Percentiles rank a stretch among this genome's conserved stretches.
phyloP scores from a whole-genome alignment of 2,113 vertebrate species.

The Zeus faber region DNA sequence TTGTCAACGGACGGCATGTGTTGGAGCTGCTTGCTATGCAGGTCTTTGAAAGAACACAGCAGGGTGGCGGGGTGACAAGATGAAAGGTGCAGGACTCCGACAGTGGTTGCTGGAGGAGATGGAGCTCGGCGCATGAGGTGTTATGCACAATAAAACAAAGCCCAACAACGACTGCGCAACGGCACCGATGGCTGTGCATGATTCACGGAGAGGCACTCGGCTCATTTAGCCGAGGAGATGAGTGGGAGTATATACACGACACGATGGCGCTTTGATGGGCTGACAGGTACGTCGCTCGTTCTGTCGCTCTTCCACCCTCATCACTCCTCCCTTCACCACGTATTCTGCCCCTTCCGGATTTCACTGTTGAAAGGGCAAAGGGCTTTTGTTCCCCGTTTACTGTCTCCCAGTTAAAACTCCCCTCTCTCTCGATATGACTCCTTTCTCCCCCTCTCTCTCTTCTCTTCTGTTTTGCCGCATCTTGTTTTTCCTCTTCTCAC shows the following conservation, averaged over 20 bases:
- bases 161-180: slow-evolving; percentile 45
- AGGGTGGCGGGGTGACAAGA: slow-evolving; percentile 24
- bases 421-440: not conserved
- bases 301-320: slow-evolving; percentile 49
- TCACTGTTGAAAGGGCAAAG: too few species aligned
- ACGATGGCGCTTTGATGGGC: slow-evolving; percentile 55
- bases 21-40: not conserved
- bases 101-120: slow-evolving; percentile 31
- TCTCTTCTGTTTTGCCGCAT: not conserved
- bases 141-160: slow-evolving; percentile 51
- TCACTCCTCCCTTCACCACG: slow-evolving; percentile 34
- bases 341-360: not conserved
- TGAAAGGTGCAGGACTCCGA: slow-evolving; percentile 41
- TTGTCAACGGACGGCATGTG: too few species aligned
- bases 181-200: slow-evolving; percentile 25
- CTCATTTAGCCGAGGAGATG: slow-evolving; percentile 71
- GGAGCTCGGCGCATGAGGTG: slow-evolving; percentile 33
- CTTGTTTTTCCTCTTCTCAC: slow-evolving; percentile 35
- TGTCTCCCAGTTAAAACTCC: slow-evolving; percentile 25
- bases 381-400: slow-evolving; percentile 27
- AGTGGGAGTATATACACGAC: slow-evolving; percentile 58
- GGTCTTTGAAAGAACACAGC: slow-evolving; percentile 6
- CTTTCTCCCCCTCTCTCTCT: not conserved
- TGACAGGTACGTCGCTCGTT: slow-evolving; percentile 64
- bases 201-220: slow-evolving; percentile 57